phyloP scores from a whole-genome alignment of 2,888 invertebrate genomes.

The Gymnosoma rotundatum region DNA sequence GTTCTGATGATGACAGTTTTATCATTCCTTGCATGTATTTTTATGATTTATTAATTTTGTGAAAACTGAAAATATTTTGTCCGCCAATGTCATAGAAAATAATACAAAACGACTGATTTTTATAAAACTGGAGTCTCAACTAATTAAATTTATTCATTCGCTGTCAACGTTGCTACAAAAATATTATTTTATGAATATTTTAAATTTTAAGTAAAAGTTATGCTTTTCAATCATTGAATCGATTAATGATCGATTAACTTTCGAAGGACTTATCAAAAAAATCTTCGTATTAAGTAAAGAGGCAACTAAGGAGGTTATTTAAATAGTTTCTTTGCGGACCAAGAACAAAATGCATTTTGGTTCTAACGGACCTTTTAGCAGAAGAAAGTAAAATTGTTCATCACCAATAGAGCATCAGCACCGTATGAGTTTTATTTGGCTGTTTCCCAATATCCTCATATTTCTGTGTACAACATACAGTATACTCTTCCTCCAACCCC shows the following conservation, averaged over 20 bases:
- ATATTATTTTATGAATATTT: constrained; percentile 8
- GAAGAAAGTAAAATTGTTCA: no score
- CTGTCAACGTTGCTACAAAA: background rate
- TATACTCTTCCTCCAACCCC: no score
- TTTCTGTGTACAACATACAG: no score
- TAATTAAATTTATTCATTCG: constrained; percentile 40
- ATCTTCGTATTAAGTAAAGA: no score
- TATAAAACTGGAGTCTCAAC: constrained; percentile 3
- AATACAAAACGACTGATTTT: constrained; percentile 34
- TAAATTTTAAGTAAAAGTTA: background rate
- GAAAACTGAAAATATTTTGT: constrained; percentile 40
- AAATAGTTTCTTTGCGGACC: no score
- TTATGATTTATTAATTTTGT: constrained; percentile 65
- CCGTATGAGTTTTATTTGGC: no score
- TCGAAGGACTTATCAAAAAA: no score
- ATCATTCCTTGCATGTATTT: constrained; percentile 60
- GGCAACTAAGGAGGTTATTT: no score
- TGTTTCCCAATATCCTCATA: no score
- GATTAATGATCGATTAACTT: background rate
- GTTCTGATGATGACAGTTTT: constrained; percentile 68
- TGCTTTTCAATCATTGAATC: background rate
- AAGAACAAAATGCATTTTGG: no score
- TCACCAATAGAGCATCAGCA: no score
- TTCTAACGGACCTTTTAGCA: no score
- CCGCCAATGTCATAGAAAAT: constrained; percentile 41